Evolutionary conservation across 1,140 invertebrate species (phyloP).

Genomic region (Eulimnadia texana): DNA sequence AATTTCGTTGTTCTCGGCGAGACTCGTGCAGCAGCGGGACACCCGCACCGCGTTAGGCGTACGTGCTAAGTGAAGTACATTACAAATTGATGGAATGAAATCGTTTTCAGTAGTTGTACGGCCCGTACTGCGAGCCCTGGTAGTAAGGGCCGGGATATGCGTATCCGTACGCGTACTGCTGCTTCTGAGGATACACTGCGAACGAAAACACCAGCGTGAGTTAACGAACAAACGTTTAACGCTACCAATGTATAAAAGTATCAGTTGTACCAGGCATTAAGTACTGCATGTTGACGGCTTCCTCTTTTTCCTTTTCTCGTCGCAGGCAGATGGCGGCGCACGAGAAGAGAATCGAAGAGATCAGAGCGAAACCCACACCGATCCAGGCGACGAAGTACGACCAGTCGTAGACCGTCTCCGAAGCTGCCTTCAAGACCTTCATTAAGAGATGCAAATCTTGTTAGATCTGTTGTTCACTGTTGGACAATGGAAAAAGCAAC

Average conservation of each 20-base stretch:
- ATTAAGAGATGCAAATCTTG: not conserved
- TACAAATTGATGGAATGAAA: too few relatives aligned
- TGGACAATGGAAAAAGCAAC: too few relatives aligned
- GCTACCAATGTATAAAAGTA: slow-evolving; percentile 19
- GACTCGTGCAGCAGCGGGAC: too few relatives aligned
- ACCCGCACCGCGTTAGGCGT: too few relatives aligned
- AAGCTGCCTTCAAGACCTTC: slow-evolving; percentile 8
- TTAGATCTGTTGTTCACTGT: too few relatives aligned
- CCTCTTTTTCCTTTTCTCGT: slow-evolving; percentile 71
- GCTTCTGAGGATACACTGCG: slow-evolving; percentile 83
- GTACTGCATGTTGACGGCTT: slow-evolving; percentile 92
- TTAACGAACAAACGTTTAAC: slow-evolving; percentile 23
- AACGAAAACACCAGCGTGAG: slow-evolving; percentile 18
- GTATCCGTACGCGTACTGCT: slow-evolving; percentile 68
- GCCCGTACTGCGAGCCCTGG: slow-evolving; percentile 81
- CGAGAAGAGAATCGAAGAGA: slow-evolving; percentile 60
- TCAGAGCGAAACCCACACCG: slow-evolving; percentile 55
- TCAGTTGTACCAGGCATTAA: slow-evolving; percentile 75
- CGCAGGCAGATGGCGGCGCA: slow-evolving; percentile 59
- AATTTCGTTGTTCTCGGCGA: too few relatives aligned
- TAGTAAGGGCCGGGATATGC: slow-evolving; percentile 63
- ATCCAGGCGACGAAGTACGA: slow-evolving; percentile 71
- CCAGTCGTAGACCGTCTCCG: slow-evolving; percentile 23
- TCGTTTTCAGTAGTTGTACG: slow-evolving; percentile 48
- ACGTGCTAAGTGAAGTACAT: too few relatives aligned